Percentiles rank a stretch among this genome's conserved stretches.
Evolutionary conservation across 2,888 invertebrate genomes (phyloP).

Genomic region (Heliconius ethilla): DNA sequence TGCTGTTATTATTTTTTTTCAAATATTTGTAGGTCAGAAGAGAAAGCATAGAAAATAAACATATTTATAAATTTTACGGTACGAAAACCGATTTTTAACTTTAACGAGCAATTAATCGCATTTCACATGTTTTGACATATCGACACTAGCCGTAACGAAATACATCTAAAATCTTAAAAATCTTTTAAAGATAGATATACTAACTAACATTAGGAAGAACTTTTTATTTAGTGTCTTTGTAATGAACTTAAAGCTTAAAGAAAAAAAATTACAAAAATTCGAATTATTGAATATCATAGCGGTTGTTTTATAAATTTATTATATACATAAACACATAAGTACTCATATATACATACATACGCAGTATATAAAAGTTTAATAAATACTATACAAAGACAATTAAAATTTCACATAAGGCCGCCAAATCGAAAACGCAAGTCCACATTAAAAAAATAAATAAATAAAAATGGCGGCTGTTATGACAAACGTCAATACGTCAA

Average conservation of each 20-base stretch:
- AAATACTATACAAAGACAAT: not conserved
- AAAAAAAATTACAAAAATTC: not conserved
- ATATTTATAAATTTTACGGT: conserved; percentile 39
- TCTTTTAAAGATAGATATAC: not conserved
- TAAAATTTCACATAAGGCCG: not conserved
- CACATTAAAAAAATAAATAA: conserved; percentile 20
- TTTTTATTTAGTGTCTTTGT: not conserved
- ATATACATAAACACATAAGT: not conserved
- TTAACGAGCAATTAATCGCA: conserved; percentile 39
- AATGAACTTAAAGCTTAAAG: not conserved
- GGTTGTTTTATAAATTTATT: not conserved
- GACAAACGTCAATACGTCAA: conserved; percentile 72
- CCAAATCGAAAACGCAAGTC: not conserved
- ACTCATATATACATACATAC: not conserved
- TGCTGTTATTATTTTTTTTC: conserved; percentile 1
- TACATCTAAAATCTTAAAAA: not conserved
- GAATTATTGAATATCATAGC: not conserved
- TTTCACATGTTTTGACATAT: conserved; percentile 22
- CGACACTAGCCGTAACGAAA: not conserved
- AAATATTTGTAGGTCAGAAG: conserved; percentile 34
- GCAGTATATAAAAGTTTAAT: not conserved
- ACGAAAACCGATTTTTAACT: conserved; percentile 28
- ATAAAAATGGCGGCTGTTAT: conserved; percentile 55
- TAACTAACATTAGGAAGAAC: not conserved
- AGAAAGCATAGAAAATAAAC: conserved; percentile 38